Conservation (phyloP, 1,140 invertebrate genomes). For the Marisa cornuarietis region DNA sequence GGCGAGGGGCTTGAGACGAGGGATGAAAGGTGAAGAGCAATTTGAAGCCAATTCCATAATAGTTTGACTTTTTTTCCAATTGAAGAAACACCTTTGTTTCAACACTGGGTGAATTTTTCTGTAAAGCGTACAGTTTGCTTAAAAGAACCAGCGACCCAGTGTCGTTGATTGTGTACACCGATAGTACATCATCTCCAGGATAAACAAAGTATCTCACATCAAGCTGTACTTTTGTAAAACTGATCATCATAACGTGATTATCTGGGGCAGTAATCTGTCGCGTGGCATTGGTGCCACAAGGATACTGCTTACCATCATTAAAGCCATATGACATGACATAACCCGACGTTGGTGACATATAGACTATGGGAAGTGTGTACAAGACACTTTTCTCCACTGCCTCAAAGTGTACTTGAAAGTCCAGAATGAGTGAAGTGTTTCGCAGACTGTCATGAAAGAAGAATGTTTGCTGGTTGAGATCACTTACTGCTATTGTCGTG, state of each 20-base stretch:
- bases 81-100: neutral
- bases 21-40: slow-evolving; percentile 1
- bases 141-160: too few relatives aligned
- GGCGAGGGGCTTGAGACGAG: neutral
- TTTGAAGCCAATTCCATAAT: neutral
- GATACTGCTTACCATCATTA: neutral
- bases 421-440: too few relatives aligned
- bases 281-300: neutral
- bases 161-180: neutral
- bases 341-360: neutral
- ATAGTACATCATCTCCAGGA: too few relatives aligned
- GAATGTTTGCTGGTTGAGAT: too few relatives aligned
- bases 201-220: neutral
- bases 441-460: too few relatives aligned
- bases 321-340: neutral
- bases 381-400: too few relatives aligned
- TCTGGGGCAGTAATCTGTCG: neutral
- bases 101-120: neutral
- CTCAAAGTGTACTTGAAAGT: too few relatives aligned
- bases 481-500: too few relatives aligned
- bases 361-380: neutral
- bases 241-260: neutral
- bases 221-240: neutral
- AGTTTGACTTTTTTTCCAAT: neutral
- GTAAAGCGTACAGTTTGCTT: neutral